These are phyloP conservation scores for Cygnus buccinator DNA, from an alignment of 2,113 vertebrate genomes.

Conservation along the genomic window DNA sequence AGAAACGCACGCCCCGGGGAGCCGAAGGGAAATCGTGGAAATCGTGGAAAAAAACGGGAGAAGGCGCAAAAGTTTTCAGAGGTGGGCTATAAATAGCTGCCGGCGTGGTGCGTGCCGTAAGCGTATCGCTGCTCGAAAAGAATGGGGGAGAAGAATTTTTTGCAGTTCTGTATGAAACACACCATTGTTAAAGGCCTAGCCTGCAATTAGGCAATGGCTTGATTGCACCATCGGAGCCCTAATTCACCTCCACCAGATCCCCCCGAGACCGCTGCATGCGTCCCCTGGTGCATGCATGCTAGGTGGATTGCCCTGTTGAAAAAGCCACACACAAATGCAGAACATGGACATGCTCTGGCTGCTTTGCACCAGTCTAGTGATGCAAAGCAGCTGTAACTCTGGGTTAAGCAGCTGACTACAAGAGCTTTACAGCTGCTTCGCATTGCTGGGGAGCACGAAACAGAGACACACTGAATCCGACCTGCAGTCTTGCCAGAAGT, in stretches of 20 bases:
- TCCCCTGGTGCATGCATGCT: fast-evolving
- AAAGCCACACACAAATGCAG: background rate
- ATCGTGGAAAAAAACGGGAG: background rate
- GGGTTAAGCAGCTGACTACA: background rate
- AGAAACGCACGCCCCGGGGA: fast-evolving
- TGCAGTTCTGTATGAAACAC: background rate
- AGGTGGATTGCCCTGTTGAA: background rate
- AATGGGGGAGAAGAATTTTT: background rate
- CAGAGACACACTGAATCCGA: constrained; percentile 4
- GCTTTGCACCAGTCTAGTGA: background rate
- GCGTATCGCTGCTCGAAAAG: background rate
- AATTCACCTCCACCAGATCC: background rate
- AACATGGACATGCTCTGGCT: background rate
- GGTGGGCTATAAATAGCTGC: background rate
- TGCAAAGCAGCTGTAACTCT: constrained; percentile 13
- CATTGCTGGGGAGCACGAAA: background rate
- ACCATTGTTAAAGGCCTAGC: background rate
- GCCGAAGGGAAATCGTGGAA: background rate
- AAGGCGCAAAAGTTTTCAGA: background rate
- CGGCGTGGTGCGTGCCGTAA: background rate
- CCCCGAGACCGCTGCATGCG: fast-evolving
- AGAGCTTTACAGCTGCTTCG: constrained; percentile 23
- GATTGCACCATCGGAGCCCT: background rate
- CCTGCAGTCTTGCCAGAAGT: constrained; percentile 9
- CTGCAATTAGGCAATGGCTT: background rate